Evolutionary conservation across 2,797 vertebrate genomes (phyloP).

Genomic region (Macropus fuliginosus): DNA sequence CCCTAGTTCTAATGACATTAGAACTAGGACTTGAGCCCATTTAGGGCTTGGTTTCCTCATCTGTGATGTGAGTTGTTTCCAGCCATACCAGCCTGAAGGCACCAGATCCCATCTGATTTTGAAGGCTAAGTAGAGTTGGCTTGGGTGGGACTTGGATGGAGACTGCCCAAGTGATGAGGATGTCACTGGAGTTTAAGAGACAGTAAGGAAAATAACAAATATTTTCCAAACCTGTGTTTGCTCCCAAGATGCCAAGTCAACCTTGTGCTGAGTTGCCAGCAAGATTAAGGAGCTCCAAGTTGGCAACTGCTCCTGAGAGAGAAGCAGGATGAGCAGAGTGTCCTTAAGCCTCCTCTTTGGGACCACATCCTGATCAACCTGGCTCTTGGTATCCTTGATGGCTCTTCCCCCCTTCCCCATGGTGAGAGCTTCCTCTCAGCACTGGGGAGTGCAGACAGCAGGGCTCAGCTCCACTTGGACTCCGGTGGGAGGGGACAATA

Average conservation of each 20-base stretch:
- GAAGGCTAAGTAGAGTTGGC: neutral
- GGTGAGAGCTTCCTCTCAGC: neutral
- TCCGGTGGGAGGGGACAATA: neutral
- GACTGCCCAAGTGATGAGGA: neutral
- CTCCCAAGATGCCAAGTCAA: neutral
- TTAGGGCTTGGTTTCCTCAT: neutral
- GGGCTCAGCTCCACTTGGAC: neutral
- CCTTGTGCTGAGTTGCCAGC: neutral
- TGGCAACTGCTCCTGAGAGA: neutral
- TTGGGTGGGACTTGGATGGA: neutral
- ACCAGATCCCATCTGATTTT: neutral
- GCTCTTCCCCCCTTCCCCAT: neutral
- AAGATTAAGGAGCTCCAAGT: neutral
- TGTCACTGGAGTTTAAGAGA: neutral
- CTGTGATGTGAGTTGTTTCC: neutral
- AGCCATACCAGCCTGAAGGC: neutral
- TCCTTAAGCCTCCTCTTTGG: neutral
- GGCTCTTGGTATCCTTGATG: neutral
- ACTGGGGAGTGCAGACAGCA: slow-evolving; percentile 60
- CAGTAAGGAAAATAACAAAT: neutral
- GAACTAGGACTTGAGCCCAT: too few relatives aligned
- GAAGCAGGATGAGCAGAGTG: neutral
- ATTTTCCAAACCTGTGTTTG: neutral
- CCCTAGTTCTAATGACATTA: neutral
- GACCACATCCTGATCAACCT: neutral